Percentiles rank a stretch among this genome's conserved stretches.
These are phyloP conservation scores for Falco biarmicus DNA, from an alignment of 2,797 vertebrate species.

Conservation along the genomic window DNA sequence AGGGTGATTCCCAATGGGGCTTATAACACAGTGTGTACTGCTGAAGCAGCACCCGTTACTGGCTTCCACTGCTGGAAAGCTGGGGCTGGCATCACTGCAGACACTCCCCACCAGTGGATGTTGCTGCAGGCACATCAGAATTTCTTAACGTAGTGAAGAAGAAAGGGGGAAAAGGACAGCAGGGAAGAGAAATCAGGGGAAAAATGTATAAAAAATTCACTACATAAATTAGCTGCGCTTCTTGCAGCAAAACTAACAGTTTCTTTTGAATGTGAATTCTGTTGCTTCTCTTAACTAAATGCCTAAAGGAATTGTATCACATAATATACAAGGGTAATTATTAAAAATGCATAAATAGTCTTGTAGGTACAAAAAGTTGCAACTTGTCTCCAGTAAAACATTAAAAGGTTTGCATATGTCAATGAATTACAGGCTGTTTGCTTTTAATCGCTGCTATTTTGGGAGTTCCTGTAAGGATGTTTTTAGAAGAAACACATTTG, in stretches of 20 bases:
- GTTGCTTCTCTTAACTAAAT: constrained; percentile 65
- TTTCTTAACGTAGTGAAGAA: constrained; percentile 72
- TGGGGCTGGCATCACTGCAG: constrained; percentile 37
- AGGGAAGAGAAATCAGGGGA: constrained; percentile 71
- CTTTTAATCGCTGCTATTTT: constrained; percentile 78
- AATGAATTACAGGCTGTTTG: constrained; percentile 78
- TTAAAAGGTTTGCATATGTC: constrained; percentile 76
- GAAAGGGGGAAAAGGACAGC: constrained; percentile 71
- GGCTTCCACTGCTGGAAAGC: constrained; percentile 10
- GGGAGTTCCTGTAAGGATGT: constrained; percentile 77
- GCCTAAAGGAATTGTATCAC: constrained; percentile 72
- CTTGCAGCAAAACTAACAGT: constrained; percentile 71
- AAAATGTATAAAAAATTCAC: constrained; percentile 73
- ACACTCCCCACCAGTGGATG: constrained; percentile 57
- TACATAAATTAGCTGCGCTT: constrained; percentile 73
- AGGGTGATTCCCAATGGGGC: constrained; percentile 10
- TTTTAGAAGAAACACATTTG: constrained; percentile 76
- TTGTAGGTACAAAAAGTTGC: constrained; percentile 69
- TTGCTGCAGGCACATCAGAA: constrained; percentile 73
- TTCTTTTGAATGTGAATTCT: constrained; percentile 71
- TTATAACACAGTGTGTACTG: not conserved
- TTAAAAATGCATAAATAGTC: constrained; percentile 76
- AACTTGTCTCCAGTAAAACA: constrained; percentile 75
- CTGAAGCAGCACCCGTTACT: not conserved
- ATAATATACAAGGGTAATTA: constrained; percentile 73